A percentile compares a stretch with the other conserved stretches of the same genome.
Conservation (phyloP, 2,888 invertebrate species). For the Artemia sinica region DNA sequence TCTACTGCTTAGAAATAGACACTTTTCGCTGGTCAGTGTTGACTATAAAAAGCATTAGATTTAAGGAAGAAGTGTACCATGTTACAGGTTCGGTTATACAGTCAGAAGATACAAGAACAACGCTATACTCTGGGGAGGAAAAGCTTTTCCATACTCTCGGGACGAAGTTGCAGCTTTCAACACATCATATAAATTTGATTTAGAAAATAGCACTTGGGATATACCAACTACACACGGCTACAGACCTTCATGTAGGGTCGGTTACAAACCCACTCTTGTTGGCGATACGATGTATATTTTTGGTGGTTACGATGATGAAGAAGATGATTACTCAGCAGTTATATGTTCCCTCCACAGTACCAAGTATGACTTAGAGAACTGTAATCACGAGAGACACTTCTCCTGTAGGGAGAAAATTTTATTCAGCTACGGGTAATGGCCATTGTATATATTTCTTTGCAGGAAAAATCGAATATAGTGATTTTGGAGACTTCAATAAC, state of each 20-base stretch:
- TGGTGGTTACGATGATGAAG: conserved; percentile 74
- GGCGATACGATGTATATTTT: conserved; percentile 66
- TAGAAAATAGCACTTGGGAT: conserved; percentile 38
- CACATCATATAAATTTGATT: background rate
- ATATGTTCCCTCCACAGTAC: conserved; percentile 49
- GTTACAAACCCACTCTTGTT: conserved; percentile 71
- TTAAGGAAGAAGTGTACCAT: too few species aligned
- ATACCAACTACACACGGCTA: conserved; percentile 46
- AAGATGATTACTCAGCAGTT: conserved; percentile 59
- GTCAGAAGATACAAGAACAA: too few species aligned
- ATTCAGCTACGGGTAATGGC: conserved; percentile 59
- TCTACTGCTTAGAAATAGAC: too few species aligned
- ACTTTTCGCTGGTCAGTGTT: too few species aligned
- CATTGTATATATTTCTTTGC: conserved; percentile 75
- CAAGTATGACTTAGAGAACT: too few species aligned
- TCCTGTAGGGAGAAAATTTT: conserved; percentile 66
- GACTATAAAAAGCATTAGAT: too few species aligned
- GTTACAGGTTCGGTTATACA: too few species aligned
- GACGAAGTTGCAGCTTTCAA: too few species aligned
- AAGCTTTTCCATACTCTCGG: too few species aligned
- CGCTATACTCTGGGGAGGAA: too few species aligned
- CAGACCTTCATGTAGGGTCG: conserved; percentile 66
- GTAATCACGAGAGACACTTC: conserved; percentile 36
- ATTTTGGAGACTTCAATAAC: conserved; percentile 21
- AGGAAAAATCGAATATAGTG: conserved; percentile 50